These are phyloP conservation scores for Numida meleagris DNA, from an alignment of 2,113 vertebrate genomes.

Conservation along the genomic window DNA sequence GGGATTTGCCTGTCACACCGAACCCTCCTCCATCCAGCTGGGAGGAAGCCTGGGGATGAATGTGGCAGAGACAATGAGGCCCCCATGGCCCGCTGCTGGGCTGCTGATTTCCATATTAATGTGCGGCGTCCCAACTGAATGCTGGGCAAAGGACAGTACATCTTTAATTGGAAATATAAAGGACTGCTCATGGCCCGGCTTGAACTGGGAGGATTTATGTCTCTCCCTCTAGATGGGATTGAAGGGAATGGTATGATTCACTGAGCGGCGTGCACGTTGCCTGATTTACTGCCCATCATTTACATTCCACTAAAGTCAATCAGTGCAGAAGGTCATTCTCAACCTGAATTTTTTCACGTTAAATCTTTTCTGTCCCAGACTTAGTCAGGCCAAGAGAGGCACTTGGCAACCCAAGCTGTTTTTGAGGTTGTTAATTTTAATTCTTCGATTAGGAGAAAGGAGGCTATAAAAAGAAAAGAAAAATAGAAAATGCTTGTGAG, in stretches of 20 bases:
- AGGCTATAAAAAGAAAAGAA: conserved; percentile 20
- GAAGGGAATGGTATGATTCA: conserved; percentile 82
- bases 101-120: conserved; percentile 68
- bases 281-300: conserved; percentile 90
- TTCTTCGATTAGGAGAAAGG: background rate
- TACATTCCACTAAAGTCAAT: conserved; percentile 87
- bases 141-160: conserved; percentile 70
- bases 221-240: conserved; percentile 78
- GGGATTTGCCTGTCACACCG: conserved; percentile 11
- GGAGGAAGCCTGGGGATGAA: conserved; percentile 31
- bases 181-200: conserved; percentile 67
- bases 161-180: conserved; percentile 79
- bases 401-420: conserved; percentile 6
- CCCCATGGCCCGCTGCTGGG: background rate
- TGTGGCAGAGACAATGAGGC: conserved; percentile 16
- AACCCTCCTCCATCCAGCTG: background rate
- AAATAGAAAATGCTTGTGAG: background rate
- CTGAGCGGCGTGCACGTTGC: conserved; percentile 47
- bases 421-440: conserved; percentile 41
- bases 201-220: conserved; percentile 84
- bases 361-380: conserved; percentile 66
- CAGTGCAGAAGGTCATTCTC: conserved; percentile 87
- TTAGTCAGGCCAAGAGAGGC: conserved; percentile 23
- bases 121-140: conserved; percentile 44
- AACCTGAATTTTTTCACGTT: conserved; percentile 79